A percentile compares a stretch with the other conserved stretches of the same genome.
phyloP scores from a whole-genome alignment of 2,888 invertebrate genomes.

The Scrobipalpa costella region DNA sequence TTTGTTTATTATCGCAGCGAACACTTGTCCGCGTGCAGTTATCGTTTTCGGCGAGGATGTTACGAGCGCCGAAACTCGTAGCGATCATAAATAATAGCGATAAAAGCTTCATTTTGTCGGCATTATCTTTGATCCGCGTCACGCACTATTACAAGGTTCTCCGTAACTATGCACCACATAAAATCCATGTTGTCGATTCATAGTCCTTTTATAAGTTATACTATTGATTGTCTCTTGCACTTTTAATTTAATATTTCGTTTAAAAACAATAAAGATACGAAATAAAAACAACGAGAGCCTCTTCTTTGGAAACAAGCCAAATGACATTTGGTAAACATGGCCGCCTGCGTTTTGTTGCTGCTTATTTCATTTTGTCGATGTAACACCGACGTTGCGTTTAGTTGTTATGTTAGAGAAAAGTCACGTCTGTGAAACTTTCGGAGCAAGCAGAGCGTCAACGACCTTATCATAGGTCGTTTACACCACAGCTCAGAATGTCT shows the following conservation, averaged over 20 bases:
- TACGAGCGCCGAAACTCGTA: conserved; percentile 47
- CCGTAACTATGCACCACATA: conserved; percentile 26
- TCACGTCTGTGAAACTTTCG: too few species aligned
- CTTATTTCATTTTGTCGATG: not conserved
- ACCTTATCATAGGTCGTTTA: too few species aligned
- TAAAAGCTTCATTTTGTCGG: conserved; percentile 70
- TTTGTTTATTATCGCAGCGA: conserved; percentile 65
- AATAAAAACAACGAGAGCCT: conserved; percentile 17
- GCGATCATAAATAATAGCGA: conserved; percentile 62
- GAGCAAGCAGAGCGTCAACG: too few species aligned
- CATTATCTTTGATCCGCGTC: conserved; percentile 55
- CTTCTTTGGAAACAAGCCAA: conserved; percentile 3
- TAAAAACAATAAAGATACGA: conserved; percentile 22
- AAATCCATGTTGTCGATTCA: conserved; percentile 22
- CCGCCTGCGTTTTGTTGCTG: conserved; percentile 17
- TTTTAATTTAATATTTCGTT: conserved; percentile 23
- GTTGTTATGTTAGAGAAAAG: not conserved
- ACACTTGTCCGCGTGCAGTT: conserved; percentile 62
- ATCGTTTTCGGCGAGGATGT: conserved; percentile 60
- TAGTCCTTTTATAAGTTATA: conserved; percentile 4
- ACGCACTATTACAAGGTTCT: conserved; percentile 37
- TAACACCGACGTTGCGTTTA: not conserved
- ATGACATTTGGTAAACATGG: conserved; percentile 23
- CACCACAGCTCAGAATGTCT: too few species aligned
- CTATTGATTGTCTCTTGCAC: conserved; percentile 15